These are phyloP conservation scores for Galeopsomyia nigrocyanea DNA, from an alignment of 2,888 invertebrate genomes.

Conservation along the genomic window DNA sequence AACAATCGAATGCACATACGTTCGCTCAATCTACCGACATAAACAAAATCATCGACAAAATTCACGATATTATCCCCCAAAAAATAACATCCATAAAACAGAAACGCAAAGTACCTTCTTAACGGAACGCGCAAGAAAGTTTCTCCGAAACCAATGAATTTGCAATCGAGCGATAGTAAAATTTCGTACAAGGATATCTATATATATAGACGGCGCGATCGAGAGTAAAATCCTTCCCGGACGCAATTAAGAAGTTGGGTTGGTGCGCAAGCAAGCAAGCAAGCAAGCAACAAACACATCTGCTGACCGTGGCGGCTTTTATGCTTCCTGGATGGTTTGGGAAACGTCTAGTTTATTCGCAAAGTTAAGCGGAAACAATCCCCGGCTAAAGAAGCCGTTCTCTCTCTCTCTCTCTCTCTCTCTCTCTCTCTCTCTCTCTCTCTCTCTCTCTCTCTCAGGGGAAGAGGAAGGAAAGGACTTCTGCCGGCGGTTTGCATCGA, in stretches of 20 bases:
- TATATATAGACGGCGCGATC: too few relatives aligned
- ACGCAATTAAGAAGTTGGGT: slow-evolving; percentile 27
- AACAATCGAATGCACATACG: too few relatives aligned
- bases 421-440: not conserved
- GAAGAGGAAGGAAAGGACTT: slow-evolving; percentile 48
- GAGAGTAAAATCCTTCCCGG: not conserved
- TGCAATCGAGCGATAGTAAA: too few relatives aligned
- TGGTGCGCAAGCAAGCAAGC: not conserved
- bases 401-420: not conserved
- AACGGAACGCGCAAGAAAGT: too few relatives aligned
- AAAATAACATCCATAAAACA: too few relatives aligned
- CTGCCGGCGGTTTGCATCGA: slow-evolving; percentile 56
- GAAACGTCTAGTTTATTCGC: slow-evolving; percentile 40
- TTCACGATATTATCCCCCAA: too few relatives aligned
- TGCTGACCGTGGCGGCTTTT: slow-evolving; percentile 42
- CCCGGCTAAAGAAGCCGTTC: slow-evolving; percentile 27
- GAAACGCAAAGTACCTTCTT: too few relatives aligned
- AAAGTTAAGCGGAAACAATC: slow-evolving; percentile 46
- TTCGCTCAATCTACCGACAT: too few relatives aligned
- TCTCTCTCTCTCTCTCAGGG: slow-evolving; percentile 8
- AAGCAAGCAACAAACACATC: slow-evolving; percentile 20
- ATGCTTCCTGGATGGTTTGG: slow-evolving; percentile 19
- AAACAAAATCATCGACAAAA: too few relatives aligned
- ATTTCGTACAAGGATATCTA: too few relatives aligned
- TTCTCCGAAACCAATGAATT: too few relatives aligned